These are phyloP conservation scores for Athalia cordata DNA, from an alignment of 2,888 invertebrate species.

Conservation along the genomic window DNA sequence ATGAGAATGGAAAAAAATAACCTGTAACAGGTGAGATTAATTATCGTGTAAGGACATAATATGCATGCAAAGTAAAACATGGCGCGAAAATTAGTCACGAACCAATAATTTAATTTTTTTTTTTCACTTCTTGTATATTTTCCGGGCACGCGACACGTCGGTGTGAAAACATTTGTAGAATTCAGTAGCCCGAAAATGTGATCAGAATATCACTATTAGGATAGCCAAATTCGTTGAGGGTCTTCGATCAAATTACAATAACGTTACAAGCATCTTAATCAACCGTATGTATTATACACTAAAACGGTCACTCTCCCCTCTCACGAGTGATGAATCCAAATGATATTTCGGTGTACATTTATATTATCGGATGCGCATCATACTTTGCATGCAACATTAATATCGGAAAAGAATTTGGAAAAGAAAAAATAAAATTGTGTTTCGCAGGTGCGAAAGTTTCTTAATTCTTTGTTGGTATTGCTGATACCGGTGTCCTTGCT, in stretches of 20 bases:
- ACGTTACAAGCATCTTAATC: background rate
- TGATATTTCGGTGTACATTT: background rate
- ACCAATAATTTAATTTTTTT: constrained; percentile 12
- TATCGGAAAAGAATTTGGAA: background rate
- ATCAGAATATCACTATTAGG: constrained; percentile 11
- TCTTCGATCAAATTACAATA: constrained; percentile 4
- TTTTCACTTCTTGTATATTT: no score
- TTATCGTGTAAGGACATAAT: background rate
- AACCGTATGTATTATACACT: background rate
- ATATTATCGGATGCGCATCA: no score
- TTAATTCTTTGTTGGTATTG: constrained; percentile 16
- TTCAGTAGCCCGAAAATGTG: background rate
- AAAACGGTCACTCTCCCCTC: background rate
- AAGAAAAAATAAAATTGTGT: background rate
- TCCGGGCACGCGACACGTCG: background rate
- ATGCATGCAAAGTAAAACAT: background rate
- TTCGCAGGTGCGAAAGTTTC: background rate
- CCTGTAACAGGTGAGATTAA: background rate
- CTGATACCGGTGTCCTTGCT: background rate
- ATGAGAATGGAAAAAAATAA: background rate
- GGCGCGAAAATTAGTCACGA: constrained; percentile 21
- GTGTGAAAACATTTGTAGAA: constrained; percentile 18
- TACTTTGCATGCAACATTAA: background rate
- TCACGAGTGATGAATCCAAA: background rate
- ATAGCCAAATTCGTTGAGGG: constrained; percentile 1